Evolutionary conservation across 2,797 vertebrate genomes (phyloP), one percentile per base, ranked within the genome.

Genomic region (Lutjanus argentimaculatus): DNA sequence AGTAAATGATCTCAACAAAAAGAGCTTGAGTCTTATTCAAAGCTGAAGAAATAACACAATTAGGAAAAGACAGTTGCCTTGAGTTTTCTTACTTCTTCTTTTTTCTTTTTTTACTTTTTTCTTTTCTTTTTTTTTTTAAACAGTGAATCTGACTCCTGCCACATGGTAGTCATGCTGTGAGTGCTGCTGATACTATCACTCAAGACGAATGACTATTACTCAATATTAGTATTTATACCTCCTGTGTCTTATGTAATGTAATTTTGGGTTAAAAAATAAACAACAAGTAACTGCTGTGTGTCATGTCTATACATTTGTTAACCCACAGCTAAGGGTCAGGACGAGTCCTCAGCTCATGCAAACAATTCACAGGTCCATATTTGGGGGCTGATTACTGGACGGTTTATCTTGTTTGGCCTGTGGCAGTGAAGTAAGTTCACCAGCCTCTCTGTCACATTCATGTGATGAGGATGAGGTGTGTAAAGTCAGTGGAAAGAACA

Each of bases 401-500:
- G 67, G 84, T 58, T 89, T 84, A 79, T 84, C 80, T 84, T 8
- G 57, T 73, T 69, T 68, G 65, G 40, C 70, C 45, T 8, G 9
- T 30, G 55, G 65, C 53, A 30, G 8, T 7, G 58, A 40, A 72
- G 43, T 36, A 52, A 71, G 67, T 84, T 80, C 79, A 73, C 68
- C 69, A 12, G 56, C 73, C 59, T 71, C 53, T 42, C 64, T 89
- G 81, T 67, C 72, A 53, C 68, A 84, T 79, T 83, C 62, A 73
- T 88, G 84, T 87, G 87, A 90, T 1, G 8, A 67, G 86, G 88
- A 91, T 92, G 83, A 84, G 78, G 83, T 88, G 86, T 70, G 80
- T 49, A 86, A 91, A 87, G 85, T 83, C 87, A 88, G 70, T 92
- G 93, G 90, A 94, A 94, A 93, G 74, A 90, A 91, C 67, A 30